Evolutionary conservation across 2,113 vertebrate species (phyloP).

Genomic region (Myocastor coypus): DNA sequence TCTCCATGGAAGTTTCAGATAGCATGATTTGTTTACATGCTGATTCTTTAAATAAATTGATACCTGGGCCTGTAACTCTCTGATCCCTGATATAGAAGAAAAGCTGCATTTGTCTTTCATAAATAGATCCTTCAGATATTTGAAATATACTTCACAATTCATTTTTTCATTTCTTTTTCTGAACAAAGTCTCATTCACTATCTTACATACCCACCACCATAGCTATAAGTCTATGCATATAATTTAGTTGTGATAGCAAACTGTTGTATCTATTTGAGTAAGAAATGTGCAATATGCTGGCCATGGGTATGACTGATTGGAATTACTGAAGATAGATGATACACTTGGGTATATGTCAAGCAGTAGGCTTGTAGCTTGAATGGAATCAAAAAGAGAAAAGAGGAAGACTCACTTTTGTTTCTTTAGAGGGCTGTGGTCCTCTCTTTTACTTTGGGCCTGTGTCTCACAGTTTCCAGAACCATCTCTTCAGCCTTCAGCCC

Average conservation of each 20-base stretch:
- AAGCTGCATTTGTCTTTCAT: not conserved
- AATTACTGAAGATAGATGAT: not conserved
- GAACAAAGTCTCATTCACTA: not conserved
- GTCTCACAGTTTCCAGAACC: not conserved
- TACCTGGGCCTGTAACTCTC: not conserved
- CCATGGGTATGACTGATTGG: not conserved
- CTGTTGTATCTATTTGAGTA: not conserved
- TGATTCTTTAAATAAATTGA: not conserved
- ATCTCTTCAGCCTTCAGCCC: not conserved
- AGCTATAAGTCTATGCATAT: not conserved
- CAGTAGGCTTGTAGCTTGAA: not conserved
- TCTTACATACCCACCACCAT: not conserved
- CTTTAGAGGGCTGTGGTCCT: not conserved
- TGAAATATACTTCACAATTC: not conserved
- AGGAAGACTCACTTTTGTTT: not conserved
- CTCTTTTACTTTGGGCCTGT: not conserved
- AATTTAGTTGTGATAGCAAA: not conserved
- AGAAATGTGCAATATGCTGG: not conserved
- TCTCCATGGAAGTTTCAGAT: not conserved
- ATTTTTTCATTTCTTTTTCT: not conserved
- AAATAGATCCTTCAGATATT: not conserved
- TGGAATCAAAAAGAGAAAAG: not conserved
- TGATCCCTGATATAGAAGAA: not conserved
- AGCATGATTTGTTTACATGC: not conserved
- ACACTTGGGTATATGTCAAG: not conserved